These are phyloP conservation scores for Scrobipalpa atriplicella DNA, from an alignment of 2,888 invertebrate species.

Conservation along the genomic window DNA sequence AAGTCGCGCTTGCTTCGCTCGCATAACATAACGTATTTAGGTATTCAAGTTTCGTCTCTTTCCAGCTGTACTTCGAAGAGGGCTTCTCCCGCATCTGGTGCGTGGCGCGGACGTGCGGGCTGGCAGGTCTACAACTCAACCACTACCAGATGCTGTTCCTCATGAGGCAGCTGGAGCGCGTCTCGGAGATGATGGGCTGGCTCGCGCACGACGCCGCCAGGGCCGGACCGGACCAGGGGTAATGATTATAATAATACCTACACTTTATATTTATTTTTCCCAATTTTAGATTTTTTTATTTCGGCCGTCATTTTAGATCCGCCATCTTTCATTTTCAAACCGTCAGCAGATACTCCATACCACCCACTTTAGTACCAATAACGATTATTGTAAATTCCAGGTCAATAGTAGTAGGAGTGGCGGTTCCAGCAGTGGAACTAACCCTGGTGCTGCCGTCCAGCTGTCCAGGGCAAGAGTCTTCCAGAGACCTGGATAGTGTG, in stretches of 20 bases:
- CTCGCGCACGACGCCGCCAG: slow-evolving; percentile 89
- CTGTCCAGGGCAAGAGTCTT: slow-evolving; percentile 93
- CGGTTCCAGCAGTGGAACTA: slow-evolving; percentile 93
- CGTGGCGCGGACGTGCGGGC: slow-evolving; percentile 90
- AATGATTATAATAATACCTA: too few species aligned
- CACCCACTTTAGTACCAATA: neutral
- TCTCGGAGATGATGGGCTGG: slow-evolving; percentile 91
- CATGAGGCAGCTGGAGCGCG: slow-evolving; percentile 90
- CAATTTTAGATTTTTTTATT: too few species aligned
- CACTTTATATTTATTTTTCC: too few species aligned
- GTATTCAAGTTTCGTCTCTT: neutral
- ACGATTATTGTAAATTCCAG: slow-evolving; percentile 49
- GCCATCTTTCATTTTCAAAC: too few species aligned
- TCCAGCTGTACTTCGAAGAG: slow-evolving; percentile 68
- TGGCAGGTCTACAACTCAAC: slow-evolving; percentile 95
- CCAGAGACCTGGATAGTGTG: slow-evolving; percentile 92
- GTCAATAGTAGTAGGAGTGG: slow-evolving; percentile 88
- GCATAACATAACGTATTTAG: too few species aligned
- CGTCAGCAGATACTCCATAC: neutral
- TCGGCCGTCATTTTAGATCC: too few species aligned
- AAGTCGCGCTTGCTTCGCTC: too few species aligned
- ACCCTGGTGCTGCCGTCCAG: slow-evolving; percentile 94
- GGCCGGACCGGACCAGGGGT: slow-evolving; percentile 79
- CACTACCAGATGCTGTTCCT: slow-evolving; percentile 97
- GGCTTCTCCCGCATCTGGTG: slow-evolving; percentile 88